Evolutionary conservation across 2,888 invertebrate genomes (phyloP).

Genomic region (Carpatolechia fugitivella): DNA sequence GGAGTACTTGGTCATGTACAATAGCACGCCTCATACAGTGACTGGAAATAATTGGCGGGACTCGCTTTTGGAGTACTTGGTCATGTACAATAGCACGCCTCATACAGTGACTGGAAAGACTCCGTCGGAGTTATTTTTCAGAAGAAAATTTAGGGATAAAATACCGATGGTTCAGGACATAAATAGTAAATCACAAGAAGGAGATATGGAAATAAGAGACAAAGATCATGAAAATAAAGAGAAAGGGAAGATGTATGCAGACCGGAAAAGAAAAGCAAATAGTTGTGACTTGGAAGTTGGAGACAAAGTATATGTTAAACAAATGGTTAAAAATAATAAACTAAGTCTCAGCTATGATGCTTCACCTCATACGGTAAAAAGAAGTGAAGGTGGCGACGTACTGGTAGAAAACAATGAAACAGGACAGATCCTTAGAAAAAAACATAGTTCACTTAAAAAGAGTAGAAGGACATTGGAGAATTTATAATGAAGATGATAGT

Average conservation of each 20-base stretch:
- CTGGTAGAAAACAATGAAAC: slow-evolving; percentile 23
- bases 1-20: too few relatives aligned
- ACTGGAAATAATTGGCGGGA: too few relatives aligned
- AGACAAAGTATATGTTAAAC: slow-evolving; percentile 28
- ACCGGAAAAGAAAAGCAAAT: slow-evolving; percentile 3
- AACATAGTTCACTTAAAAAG: slow-evolving; percentile 18
- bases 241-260: slow-evolving; percentile 11
- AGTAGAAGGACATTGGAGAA: slow-evolving; percentile 8
- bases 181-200: slow-evolving; percentile 1
- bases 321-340: slow-evolving; percentile 23
- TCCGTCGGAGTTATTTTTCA: slow-evolving; percentile 30
- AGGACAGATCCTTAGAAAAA: slow-evolving; percentile 21
- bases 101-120: slow-evolving; percentile 33
- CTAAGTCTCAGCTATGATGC: slow-evolving; percentile 18
- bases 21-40: too few relatives aligned
- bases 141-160: slow-evolving; percentile 31
- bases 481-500: neutral
- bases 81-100: slow-evolving; percentile 35
- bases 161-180: slow-evolving; percentile 18
- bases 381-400: slow-evolving; percentile 15
- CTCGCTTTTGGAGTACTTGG: slow-evolving; percentile 23
- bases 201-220: slow-evolving; percentile 15
- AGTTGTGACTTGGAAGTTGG: slow-evolving; percentile 17
- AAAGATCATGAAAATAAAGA: slow-evolving; percentile 20
- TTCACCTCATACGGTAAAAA: slow-evolving; percentile 21